A percentile compares a stretch with the other conserved stretches of the same genome.
Evolutionary conservation across 64 coral and sea anemone genomes (phyloP).

Genomic region (Stichodactyla mertensii): DNA sequence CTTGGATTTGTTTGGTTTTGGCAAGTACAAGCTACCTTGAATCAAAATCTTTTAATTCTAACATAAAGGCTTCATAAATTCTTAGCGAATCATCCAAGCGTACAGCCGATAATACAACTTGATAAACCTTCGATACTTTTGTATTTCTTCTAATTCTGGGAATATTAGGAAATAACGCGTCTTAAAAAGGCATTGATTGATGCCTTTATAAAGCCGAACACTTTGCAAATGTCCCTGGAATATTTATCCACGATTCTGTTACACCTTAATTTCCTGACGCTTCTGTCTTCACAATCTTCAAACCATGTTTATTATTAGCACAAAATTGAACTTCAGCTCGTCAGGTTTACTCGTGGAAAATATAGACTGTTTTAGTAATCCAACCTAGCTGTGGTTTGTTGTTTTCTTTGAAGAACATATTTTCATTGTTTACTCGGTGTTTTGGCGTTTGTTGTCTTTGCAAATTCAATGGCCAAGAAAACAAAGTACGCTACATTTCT

Average conservation of each 20-base stretch:
- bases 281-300: background rate
- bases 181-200: background rate
- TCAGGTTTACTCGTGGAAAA: background rate
- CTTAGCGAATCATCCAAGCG: background rate
- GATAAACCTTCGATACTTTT: background rate
- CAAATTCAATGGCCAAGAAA: background rate
- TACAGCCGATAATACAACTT: background rate
- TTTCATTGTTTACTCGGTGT: background rate
- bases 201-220: background rate
- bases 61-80: background rate
- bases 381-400: background rate
- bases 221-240: background rate
- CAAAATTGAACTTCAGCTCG: background rate
- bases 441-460: background rate
- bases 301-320: constrained; percentile 1
- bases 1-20: constrained; percentile 1
- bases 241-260: background rate
- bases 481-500: background rate
- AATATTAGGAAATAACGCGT: background rate
- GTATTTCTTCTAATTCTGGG: background rate
- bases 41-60: constrained; percentile 1
- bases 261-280: background rate
- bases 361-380: background rate
- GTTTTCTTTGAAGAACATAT: constrained; percentile 16
- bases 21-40: background rate